Evolutionary conservation across 2,797 vertebrate species (phyloP).

Genomic region (Lindbergichthys nudifrons): DNA sequence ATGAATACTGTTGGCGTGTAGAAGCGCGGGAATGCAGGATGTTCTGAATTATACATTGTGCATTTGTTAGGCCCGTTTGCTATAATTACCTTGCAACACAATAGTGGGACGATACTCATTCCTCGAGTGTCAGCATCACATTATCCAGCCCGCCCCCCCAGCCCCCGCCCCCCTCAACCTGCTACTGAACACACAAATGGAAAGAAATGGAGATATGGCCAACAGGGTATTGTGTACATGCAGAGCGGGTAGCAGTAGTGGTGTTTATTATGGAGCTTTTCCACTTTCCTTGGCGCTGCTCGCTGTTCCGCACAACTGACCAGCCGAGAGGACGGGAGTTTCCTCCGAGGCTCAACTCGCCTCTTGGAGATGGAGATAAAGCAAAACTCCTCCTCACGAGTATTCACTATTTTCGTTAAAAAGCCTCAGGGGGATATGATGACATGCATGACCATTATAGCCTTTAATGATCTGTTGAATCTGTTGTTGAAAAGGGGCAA

Average conservation of each 20-base stretch:
- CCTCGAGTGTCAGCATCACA: slow-evolving; percentile 54
- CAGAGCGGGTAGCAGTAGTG: not conserved
- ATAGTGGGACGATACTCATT: slow-evolving; percentile 51
- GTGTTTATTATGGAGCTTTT: slow-evolving; percentile 52
- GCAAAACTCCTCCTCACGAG: slow-evolving; percentile 6
- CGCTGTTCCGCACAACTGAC: slow-evolving; percentile 43
- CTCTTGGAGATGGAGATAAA: slow-evolving; percentile 29
- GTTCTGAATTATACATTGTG: slow-evolving; percentile 66
- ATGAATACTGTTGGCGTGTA: slow-evolving; percentile 50
- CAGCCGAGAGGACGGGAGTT: slow-evolving; percentile 51
- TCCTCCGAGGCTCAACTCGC: slow-evolving; percentile 24
- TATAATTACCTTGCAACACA: slow-evolving; percentile 64
- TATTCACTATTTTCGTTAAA: slow-evolving; percentile 12
- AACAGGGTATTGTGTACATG: slow-evolving; percentile 20
- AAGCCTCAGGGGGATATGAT: not conserved
- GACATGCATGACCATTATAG: slow-evolving; percentile 15
- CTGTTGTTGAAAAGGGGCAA: no score
- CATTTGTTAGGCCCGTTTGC: slow-evolving; percentile 62
- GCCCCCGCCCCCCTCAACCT: not conserved
- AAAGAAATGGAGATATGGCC: slow-evolving; percentile 22
- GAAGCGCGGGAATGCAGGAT: slow-evolving; percentile 46
- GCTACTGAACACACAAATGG: slow-evolving; percentile 28
- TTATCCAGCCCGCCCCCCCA: slow-evolving; percentile 26
- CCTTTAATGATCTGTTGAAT: slow-evolving; percentile 22
- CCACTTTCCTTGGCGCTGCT: slow-evolving; percentile 35